Evolutionary conservation across 1,140 invertebrate genomes (phyloP).

Genomic region (Hylaeus volcanicus): DNA sequence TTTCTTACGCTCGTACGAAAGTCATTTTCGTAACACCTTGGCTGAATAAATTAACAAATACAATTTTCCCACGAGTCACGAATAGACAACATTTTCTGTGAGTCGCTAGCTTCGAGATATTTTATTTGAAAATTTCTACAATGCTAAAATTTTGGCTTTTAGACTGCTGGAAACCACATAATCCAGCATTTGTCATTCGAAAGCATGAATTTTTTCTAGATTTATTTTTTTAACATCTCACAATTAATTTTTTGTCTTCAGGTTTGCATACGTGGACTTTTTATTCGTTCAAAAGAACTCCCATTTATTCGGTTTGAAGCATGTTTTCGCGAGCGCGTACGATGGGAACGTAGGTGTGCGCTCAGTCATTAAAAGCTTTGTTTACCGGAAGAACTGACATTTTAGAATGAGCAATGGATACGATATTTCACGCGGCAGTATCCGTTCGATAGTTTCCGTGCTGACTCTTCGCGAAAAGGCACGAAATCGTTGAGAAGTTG

Average conservation of each 20-base stretch:
- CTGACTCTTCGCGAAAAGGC: conserved; percentile 60
- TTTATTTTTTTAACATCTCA: too few relatives aligned
- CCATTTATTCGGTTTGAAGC: conserved; percentile 27
- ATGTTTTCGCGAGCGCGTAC: conserved; percentile 10
- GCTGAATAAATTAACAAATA: too few relatives aligned
- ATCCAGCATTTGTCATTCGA: too few relatives aligned
- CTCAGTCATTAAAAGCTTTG: conserved; percentile 56
- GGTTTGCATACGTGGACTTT: too few relatives aligned
- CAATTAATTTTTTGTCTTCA: too few relatives aligned
- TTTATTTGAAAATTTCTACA: too few relatives aligned
- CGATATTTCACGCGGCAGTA: conserved; percentile 54
- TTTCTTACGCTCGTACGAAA: background rate
- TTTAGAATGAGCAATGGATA: conserved; percentile 51
- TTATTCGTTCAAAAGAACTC: background rate
- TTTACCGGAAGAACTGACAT: conserved; percentile 56
- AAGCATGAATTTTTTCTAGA: too few relatives aligned
- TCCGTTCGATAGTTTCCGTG: conserved; percentile 48
- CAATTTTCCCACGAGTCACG: too few relatives aligned
- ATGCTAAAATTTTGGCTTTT: too few relatives aligned
- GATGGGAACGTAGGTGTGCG: background rate
- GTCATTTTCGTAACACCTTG: background rate
- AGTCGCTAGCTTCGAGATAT: too few relatives aligned
- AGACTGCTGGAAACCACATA: too few relatives aligned
- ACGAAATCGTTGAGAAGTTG: conserved; percentile 61
- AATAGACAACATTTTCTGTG: background rate